These are phyloP conservation scores for Aradophagus sp. DNA, from an alignment of 1,140 invertebrate species.

Conservation along the genomic window DNA sequence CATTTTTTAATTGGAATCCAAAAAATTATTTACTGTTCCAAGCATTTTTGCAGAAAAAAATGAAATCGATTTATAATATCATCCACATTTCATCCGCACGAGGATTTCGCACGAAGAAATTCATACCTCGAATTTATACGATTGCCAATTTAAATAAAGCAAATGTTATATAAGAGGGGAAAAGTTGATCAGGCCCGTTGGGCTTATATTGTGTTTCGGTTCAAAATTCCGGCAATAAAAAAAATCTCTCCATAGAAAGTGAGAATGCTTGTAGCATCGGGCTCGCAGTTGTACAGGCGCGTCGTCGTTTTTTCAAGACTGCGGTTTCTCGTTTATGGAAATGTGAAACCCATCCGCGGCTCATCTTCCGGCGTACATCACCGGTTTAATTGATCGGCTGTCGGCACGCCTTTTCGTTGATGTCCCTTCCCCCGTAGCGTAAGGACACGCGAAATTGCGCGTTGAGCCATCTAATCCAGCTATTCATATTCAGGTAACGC, in stretches of 20 bases:
- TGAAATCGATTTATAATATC: too few species aligned
- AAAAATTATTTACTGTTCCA: too few species aligned
- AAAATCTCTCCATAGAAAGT: slow-evolving; percentile 38
- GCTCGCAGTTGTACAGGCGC: slow-evolving; percentile 17
- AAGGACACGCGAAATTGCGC: slow-evolving; percentile 24
- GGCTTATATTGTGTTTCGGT: slow-evolving; percentile 1
- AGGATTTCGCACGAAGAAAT: too few species aligned
- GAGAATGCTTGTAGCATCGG: slow-evolving; percentile 16
- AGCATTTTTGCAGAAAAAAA: too few species aligned
- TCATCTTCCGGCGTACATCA: slow-evolving; percentile 23
- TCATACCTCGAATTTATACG: too few species aligned
- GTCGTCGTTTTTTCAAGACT: slow-evolving; percentile 15
- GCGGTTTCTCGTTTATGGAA: slow-evolving; percentile 52
- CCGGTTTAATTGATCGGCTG: slow-evolving; percentile 32
- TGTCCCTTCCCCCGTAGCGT: background rate
- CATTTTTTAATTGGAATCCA: too few species aligned
- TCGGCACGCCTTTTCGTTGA: slow-evolving; percentile 18
- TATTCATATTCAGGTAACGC: slow-evolving; percentile 40
- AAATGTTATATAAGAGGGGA: background rate
- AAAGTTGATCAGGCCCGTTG: slow-evolving; percentile 5
- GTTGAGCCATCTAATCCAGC: slow-evolving; percentile 19
- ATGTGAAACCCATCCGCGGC: slow-evolving; percentile 12
- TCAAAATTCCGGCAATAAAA: slow-evolving; percentile 18
- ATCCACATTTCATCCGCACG: too few species aligned
- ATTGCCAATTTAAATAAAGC: background rate